These are phyloP conservation scores for Vicugna pacos DNA, from an alignment of 2,113 vertebrate genomes.

Conservation along the genomic window DNA sequence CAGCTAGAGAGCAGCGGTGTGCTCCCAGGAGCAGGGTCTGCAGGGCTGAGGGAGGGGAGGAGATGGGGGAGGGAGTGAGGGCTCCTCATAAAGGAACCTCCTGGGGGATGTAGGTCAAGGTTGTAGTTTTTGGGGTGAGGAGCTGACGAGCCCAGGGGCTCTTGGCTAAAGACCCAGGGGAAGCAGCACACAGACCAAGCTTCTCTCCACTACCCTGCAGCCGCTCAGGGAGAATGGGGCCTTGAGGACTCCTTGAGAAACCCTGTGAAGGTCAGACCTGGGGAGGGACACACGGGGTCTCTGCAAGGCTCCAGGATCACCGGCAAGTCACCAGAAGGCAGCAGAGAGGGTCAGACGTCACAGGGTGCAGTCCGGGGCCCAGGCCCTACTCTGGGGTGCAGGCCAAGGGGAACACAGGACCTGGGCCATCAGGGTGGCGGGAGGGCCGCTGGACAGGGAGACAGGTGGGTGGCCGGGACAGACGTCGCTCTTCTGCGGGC, in stretches of 20 bases:
- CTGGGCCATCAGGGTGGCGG: fast-evolving
- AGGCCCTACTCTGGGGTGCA: background rate
- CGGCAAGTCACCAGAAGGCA: background rate
- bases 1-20: background rate
- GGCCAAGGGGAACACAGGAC: background rate
- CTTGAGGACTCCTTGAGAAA: background rate
- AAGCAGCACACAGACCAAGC: background rate
- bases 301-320: background rate
- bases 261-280: background rate
- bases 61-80: fast-evolving
- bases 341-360: background rate
- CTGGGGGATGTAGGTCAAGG: background rate
- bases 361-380: background rate
- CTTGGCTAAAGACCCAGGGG: background rate
- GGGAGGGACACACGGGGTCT: background rate
- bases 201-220: background rate
- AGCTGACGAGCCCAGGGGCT: background rate
- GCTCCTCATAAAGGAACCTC: background rate
- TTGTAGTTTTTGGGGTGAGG: background rate
- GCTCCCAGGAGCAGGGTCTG: background rate
- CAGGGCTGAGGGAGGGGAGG: background rate
- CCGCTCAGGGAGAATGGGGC: background rate
- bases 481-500: background rate
- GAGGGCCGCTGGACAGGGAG: background rate
- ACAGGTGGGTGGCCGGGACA: background rate